Evolutionary conservation across 2,113 vertebrate species (phyloP).

Genomic region (Stigmatopora nigra): DNA sequence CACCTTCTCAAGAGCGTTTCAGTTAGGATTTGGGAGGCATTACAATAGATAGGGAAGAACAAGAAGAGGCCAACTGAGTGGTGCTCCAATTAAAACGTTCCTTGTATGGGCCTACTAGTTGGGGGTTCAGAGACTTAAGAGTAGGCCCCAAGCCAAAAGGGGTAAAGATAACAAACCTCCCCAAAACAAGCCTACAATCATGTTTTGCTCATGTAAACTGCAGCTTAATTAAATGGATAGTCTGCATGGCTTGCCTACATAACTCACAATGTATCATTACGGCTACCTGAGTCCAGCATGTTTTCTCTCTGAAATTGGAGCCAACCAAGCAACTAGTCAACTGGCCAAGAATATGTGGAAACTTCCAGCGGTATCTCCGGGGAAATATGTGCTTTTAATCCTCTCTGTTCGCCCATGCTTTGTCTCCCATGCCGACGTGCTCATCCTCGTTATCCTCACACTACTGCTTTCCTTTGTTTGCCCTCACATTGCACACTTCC

Average conservation of each 20-base stretch:
- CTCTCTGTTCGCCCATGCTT: not conserved
- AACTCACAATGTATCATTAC: conserved; percentile 35
- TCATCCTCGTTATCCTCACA: conserved; percentile 22
- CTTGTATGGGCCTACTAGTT: conserved; percentile 24
- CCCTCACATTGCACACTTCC: conserved; percentile 3
- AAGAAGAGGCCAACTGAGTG: conserved; percentile 56
- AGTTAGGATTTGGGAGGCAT: conserved; percentile 43
- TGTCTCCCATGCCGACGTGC: not conserved
- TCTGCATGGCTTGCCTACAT: conserved; percentile 22
- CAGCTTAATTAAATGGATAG: conserved; percentile 33
- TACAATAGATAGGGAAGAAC: conserved; percentile 45
- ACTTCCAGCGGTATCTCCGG: conserved; percentile 14
- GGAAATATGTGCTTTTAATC: conserved; percentile 11
- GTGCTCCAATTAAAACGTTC: conserved; percentile 25
- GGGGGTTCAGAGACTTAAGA: conserved; percentile 39
- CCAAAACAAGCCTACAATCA: not conserved
- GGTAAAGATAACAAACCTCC: conserved; percentile 27
- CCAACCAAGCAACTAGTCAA: not conserved
- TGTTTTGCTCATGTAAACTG: conserved; percentile 33
- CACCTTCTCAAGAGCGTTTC: conserved; percentile 31
- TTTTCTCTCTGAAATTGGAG: conserved; percentile 13
- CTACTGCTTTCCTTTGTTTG: conserved; percentile 11
- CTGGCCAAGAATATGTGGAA: conserved; percentile 19
- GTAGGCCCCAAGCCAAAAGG: conserved; percentile 20
- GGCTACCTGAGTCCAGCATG: conserved; percentile 8